Percentiles rank a stretch among this genome's conserved stretches.
Conservation (phyloP, 1,140 invertebrate species). For the Drosophila santomea region DNA sequence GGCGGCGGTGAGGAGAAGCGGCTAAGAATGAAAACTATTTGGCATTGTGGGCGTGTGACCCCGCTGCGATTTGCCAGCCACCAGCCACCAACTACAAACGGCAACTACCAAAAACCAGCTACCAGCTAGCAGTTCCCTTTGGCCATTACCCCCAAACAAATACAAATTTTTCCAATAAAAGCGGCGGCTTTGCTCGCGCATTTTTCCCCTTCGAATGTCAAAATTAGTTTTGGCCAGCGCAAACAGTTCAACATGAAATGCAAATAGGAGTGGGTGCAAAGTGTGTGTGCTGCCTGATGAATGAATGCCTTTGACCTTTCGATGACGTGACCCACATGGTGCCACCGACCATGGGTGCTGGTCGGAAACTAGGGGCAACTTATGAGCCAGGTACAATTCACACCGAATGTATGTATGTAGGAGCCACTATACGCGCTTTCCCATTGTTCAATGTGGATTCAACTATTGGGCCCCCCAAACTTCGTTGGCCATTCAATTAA, state of each 20-base stretch:
- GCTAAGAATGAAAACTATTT: slow-evolving; percentile 57
- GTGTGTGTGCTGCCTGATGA: slow-evolving; percentile 10
- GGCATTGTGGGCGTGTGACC: slow-evolving; percentile 40
- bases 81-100: too few relatives aligned
- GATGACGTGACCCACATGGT: slow-evolving; percentile 39
- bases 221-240: slow-evolving; percentile 56
- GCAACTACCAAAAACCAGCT: too few relatives aligned
- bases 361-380: too few relatives aligned
- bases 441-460: background rate
- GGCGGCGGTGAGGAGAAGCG: background rate
- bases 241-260: slow-evolving; percentile 43
- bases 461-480: background rate
- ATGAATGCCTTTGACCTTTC: slow-evolving; percentile 52
- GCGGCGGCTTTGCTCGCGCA: slow-evolving; percentile 1
- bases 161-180: slow-evolving; percentile 47
- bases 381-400: too few relatives aligned
- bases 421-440: too few relatives aligned
- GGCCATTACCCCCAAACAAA: slow-evolving; percentile 10
- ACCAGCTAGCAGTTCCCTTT: too few relatives aligned
- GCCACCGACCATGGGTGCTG: slow-evolving; percentile 1
- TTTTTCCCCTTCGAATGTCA: slow-evolving; percentile 23
- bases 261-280: slow-evolving; percentile 33
- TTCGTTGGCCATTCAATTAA: background rate
- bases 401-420: too few relatives aligned
- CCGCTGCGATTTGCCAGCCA: slow-evolving; percentile 13